Conservation (phyloP, 1,140 invertebrate genomes). For the Zaprionus kolodkinae region DNA sequence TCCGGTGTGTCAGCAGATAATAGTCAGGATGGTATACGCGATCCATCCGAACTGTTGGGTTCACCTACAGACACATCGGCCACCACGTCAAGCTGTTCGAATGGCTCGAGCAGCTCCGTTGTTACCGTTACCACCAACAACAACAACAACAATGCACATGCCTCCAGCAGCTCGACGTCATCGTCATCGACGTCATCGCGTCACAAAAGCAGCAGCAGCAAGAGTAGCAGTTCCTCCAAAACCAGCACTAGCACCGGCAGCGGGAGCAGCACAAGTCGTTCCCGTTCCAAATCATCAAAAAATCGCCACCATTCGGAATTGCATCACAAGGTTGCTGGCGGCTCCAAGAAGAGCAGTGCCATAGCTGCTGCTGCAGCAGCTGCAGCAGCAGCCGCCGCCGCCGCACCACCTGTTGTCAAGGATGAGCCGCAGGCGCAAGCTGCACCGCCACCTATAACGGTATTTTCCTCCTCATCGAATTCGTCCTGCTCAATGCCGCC, state of each 20-base stretch:
- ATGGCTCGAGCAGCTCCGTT: constrained; percentile 63
- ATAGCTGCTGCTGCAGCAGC: constrained; percentile 29
- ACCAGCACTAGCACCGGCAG: constrained; percentile 32
- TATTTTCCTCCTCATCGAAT: constrained; percentile 78
- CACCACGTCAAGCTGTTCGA: constrained; percentile 64
- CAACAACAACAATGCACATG: constrained; percentile 27
- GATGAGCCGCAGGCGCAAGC: constrained; percentile 35
- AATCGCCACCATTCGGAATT: constrained; percentile 67
- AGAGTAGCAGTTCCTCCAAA: constrained; percentile 74
- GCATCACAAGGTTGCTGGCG: constrained; percentile 56
- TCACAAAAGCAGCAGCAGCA: constrained; percentile 78
- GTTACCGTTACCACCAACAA: constrained; percentile 18
- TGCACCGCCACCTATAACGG: constrained; percentile 47
- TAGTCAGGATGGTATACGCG: constrained; percentile 48
- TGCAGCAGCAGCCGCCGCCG: constrained; percentile 3
- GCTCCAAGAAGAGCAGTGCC: constrained; percentile 59
- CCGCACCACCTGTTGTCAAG: constrained; percentile 29
- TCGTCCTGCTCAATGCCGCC: constrained; percentile 76
- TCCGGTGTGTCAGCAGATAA: constrained; percentile 11
- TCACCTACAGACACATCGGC: constrained; percentile 63
- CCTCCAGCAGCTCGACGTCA: constrained; percentile 53
- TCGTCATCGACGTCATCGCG: constrained; percentile 66
- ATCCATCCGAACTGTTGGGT: constrained; percentile 24
- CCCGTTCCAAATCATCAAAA: constrained; percentile 78
- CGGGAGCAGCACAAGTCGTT: constrained; percentile 67